Base-by-base conservation (phyloP, 2,888 invertebrate genomes). In the Gnatocerus cornutus region DNA sequence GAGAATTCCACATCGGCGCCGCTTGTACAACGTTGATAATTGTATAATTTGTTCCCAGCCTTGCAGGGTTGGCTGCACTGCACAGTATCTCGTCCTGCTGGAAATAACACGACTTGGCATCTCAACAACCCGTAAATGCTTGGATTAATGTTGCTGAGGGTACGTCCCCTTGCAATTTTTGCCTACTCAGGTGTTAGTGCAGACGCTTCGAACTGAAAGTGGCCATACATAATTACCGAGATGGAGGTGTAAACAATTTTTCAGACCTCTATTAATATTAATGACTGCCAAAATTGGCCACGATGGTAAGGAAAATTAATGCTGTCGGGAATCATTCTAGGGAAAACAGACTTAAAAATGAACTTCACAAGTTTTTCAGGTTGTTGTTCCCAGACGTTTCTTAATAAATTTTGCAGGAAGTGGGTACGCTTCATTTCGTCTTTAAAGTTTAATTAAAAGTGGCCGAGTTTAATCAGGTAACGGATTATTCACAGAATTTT, bases 31-130 rank as follows among this genome's bases (percentile, higher is more conserved):
- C 58, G 67, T 30, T 68, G 63, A 68, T 68, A 58, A 68, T 68
- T 68, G 56, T 63, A 45, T 62, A 68, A 68, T 68, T 63, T 68
- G 63, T 64, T 68, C 56, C 33, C 56, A 68, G 61, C 30, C 37
- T 41, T 65, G 45, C 45, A 55, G 55, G 55, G 55, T 53, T 64
- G 64, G 55, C 43, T 64, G 64, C 53, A 64, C 64, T 64, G 64
- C 64, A 41, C 12, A 53, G 43, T 29, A 39, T 64, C 45, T 55
- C 64, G 46, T 33, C 48, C 61, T 39, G 61, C 9, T 64, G 55
- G 52, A 64, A 53, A 16, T 64, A 64, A 64, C 53, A 14, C 43
- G 45, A 64, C 45, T 45, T 64, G 64, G 55, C 53, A 33, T 64
- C 39, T 64, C 64, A 64, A 62, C 62, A 62, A 62, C 52, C 50